Conservation (phyloP, 2,888 invertebrate genomes). For the Nezara viridula region DNA sequence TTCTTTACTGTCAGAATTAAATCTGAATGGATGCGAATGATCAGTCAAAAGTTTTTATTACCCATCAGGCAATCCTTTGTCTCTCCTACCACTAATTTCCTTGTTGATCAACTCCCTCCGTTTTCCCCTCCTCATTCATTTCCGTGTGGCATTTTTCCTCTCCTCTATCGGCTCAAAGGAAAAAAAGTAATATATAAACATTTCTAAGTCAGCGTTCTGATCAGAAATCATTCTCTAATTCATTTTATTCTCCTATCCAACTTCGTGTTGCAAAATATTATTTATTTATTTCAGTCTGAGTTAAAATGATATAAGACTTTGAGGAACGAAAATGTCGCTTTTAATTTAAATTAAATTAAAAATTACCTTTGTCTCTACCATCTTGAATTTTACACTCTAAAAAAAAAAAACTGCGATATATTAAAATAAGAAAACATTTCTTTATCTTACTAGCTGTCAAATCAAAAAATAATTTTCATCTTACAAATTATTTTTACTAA, state of each 20-base stretch:
- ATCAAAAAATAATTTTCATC: too few species aligned
- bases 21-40: slow-evolving; percentile 45
- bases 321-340: too few species aligned
- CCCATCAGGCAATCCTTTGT: slow-evolving; percentile 10
- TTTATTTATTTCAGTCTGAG: too few species aligned
- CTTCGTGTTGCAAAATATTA: too few species aligned
- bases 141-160: slow-evolving; percentile 15
- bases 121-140: background rate
- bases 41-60: slow-evolving; percentile 56
- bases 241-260: background rate
- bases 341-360: too few species aligned
- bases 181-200: background rate
- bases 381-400: too few species aligned
- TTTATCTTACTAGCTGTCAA: too few species aligned
- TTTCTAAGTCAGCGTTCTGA: background rate
- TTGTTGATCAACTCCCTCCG: slow-evolving; percentile 10
- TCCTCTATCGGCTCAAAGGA: background rate
- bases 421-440: too few species aligned
- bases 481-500: too few species aligned
- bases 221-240: background rate
- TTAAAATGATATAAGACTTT: too few species aligned
- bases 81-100: background rate
- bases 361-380: too few species aligned
- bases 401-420: too few species aligned
- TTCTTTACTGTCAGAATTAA: slow-evolving; percentile 56